phyloP scores from a whole-genome alignment of 2,113 vertebrate genomes.

The Poecile atricapillus region DNA sequence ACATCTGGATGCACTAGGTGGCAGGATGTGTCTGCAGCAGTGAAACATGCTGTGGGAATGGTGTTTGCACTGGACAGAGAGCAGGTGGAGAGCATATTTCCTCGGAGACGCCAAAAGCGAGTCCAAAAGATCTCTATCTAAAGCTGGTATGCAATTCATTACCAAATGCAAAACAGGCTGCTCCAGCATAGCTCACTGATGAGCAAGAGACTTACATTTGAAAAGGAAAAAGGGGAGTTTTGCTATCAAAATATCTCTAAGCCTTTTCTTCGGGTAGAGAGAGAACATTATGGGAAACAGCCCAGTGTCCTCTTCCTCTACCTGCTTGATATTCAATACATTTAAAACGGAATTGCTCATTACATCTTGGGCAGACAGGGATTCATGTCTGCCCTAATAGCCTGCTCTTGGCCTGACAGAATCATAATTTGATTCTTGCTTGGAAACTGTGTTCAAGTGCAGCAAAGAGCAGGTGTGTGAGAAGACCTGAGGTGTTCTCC shows the following conservation, averaged over 20 bases:
- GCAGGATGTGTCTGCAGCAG: constrained; percentile 28
- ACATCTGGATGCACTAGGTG: constrained; percentile 58
- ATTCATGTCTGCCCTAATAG: background rate
- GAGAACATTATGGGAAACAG: background rate
- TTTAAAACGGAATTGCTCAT: background rate
- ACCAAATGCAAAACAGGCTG: constrained; percentile 47
- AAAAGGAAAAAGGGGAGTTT: background rate
- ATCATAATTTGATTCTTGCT: background rate
- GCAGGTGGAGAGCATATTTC: constrained; percentile 49
- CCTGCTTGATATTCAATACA: background rate
- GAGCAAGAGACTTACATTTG: background rate
- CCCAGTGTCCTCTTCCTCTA: background rate
- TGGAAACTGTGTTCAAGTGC: background rate
- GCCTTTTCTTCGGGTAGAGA: background rate
- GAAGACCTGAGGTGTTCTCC: background rate
- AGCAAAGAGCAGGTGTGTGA: background rate
- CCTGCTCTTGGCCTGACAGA: background rate
- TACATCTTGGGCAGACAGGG: background rate
- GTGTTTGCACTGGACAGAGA: background rate
- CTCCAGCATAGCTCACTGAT: background rate
- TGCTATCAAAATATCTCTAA: background rate
- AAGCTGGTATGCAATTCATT: constrained; percentile 50
- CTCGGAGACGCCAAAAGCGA: background rate
- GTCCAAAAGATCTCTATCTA: constrained; percentile 51
- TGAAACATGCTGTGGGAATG: background rate